Evolutionary conservation across 1,140 invertebrate genomes (phyloP), one percentile per base, ranked within the genome.

Genomic region (Oedothorax gibbosus): DNA sequence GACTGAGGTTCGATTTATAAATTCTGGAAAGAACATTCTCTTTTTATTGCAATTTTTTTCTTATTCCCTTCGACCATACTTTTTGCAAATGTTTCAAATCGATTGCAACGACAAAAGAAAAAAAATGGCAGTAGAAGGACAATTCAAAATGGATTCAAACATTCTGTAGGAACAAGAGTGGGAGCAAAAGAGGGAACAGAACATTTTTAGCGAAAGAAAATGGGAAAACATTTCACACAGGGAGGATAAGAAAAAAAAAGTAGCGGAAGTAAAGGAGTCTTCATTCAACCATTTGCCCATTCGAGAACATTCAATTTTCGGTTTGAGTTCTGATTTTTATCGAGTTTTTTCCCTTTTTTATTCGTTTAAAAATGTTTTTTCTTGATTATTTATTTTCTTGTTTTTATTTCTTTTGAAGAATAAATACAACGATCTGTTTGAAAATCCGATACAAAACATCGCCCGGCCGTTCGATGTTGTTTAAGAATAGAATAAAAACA

Each of bases 321-420:
- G 78, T 81, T 60, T 81, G 78, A 81, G 78, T 71, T 81, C 78
- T 81, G 78, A 81, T 81, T 81, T 81, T 71, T 81, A 81, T 81
- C 78, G 78, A 72, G 66, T 71, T 81, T 80, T 62, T 69, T 51
- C 21, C 14, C 15, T 35, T 66, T n/a, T 77, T 56, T 68, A 49
- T 66, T 66, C 20, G 6, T 35, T 79, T 68, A 35, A 35, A 35
- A 35, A 35, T 35, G 35, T 35, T 35, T 35, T 35, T 35, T 35
- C 35, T 35, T 35, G 35, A 35, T 35, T 35, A 35, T 35, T n/a
- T n/a, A n/a, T n/a, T n/a, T 35, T 35, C 35, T 35, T 35, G 1
- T 35, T 35, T 35, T 35, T 35, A 35, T 35, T 35, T 35, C 35
- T 35, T 35, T 35, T 35, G 35, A 35, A 35, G 35, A 35, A 35